Evolutionary conservation across 2,797 vertebrate species (phyloP), one percentile per base, ranked within the genome.

Genomic region (Amblyopsis hoosieri): DNA sequence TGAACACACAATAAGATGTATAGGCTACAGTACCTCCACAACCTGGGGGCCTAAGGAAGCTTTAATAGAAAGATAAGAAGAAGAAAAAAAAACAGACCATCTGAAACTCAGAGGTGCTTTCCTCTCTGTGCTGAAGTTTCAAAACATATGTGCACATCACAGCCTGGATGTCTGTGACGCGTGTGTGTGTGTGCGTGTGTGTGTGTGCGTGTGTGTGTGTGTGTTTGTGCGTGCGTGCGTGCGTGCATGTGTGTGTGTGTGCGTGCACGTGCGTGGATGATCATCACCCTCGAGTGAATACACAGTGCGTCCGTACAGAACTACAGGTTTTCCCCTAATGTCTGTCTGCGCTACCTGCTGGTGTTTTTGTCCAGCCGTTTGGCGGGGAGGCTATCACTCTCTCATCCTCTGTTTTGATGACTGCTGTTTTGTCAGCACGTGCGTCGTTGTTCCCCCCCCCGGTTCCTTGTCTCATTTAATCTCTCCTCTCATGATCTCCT

Each of bases 391-490:
- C 66, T 67, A 75, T 79, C 81, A 71, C 69, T 85, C 71, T 78
- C 73, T 75, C 76, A 42, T 19, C 60, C 49, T 29, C 33, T 54
- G 50, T 45, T 53, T 53, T 45, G 60, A 54, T 5, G 50, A 11
- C 11, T 45, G 58, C 14, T 53, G 12, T 52, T 23, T 62, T 23
- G n/a, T 54, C 29, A 79, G 64, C 79, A 84, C 59, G 81, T 54
- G 65, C 15, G 14, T 75, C 76, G 73, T 81, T 74, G 7, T 64
- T 64, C 61, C 57, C 62, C 78, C 64, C 79, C 77, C 75, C 64
- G 75, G 74, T 67, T 75, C 57, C 69, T 78, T 55, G 58, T 82
- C 70, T 76, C 71, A 72, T 86, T 76, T 80, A 78, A 81, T 71
- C 79, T 73, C 66, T 54, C 53, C 72, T 78, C 10, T 49, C 19